These are phyloP conservation scores for Hyposoter didymator DNA, from an alignment of 2,888 invertebrate genomes.

Conservation along the genomic window DNA sequence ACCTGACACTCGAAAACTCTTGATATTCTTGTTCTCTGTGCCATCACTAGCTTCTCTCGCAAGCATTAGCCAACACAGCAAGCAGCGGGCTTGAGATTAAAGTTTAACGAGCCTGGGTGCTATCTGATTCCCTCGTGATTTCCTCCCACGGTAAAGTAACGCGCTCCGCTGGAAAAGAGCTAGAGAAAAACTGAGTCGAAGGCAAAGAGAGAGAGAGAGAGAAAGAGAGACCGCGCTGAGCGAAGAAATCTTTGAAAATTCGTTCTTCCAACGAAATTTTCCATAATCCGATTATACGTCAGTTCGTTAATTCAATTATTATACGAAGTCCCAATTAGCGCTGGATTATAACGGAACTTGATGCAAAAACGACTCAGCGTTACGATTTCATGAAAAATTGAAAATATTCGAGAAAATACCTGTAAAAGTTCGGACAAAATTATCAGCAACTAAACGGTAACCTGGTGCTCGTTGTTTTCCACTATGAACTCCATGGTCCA, in stretches of 20 bases:
- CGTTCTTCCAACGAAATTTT: constrained; percentile 33
- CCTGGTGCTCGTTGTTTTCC: background rate
- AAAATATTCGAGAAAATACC: background rate
- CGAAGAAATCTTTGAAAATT: constrained; percentile 39
- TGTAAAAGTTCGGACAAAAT: background rate
- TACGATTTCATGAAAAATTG: background rate
- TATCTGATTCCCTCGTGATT: constrained; percentile 62
- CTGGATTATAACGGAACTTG: constrained; percentile 11
- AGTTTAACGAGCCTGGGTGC: constrained; percentile 63
- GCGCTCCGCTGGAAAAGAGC: constrained; percentile 44
- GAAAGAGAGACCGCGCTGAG: background rate
- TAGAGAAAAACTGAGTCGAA: constrained; percentile 10
- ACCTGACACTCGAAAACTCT: constrained; percentile 33
- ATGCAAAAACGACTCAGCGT: background rate
- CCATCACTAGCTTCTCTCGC: constrained; percentile 22
- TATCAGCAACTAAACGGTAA: background rate
- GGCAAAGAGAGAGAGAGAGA: background rate
- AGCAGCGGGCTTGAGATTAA: constrained; percentile 61
- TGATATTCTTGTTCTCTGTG: constrained; percentile 49
- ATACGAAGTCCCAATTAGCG: constrained; percentile 43
- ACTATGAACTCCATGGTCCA: background rate
- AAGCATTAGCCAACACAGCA: constrained; percentile 46
- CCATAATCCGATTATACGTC: constrained; percentile 55
- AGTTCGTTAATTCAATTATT: constrained; percentile 54
- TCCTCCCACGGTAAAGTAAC: constrained; percentile 42